Evolutionary conservation across 2,888 invertebrate genomes (phyloP), one percentile per base, ranked within the genome.

Genomic region (Ochropleura plecta): DNA sequence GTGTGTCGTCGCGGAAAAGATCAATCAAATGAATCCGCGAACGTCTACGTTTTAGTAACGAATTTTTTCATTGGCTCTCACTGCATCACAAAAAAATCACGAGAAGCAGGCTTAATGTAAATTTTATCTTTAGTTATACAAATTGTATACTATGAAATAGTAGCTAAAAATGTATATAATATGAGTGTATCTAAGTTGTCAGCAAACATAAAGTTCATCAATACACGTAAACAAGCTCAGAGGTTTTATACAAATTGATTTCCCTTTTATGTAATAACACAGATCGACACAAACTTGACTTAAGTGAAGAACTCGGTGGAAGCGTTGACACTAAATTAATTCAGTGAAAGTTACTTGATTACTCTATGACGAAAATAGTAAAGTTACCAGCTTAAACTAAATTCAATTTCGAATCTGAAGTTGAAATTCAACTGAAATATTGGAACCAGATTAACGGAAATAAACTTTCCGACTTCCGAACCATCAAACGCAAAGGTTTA

Each of bases 371-470:
- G 66, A 74, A 69, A 64, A 64, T 68, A 74, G 59, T 78, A 46
- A 78, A 81, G 70, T 78, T 73, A 59, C 70, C 70, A 82, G 60
- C 60, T 55, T 46, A 66, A 79, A 81, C 76, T 76, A 57, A 80
- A 82, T 68, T 74, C 51, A 74, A 81, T 82, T 74, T 70, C 64
- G 8, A 59, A 67, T 70, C 51, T 60, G 73, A 82, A 78, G 82
- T 69, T 49, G 66, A 76, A 82, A 59, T 73, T 76, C 59, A 57
- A 73, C 48, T 76, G 64, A 67, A 76, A 70, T 76, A 73, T 82
- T 67, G 62, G n/a, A 79, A 65, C n/a, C 57, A 69, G 55, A 83
- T 82, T 73, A 74, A 75, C 60, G 65, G 55, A 72, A 75, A 68
- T 69, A 57, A 75, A 78, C 40, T 82, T 70, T 44, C 8, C 30